Percentiles rank a stretch among this genome's conserved stretches.
phyloP scores from a whole-genome alignment of 2,113 vertebrate genomes.

The Camelus bactrianus region DNA sequence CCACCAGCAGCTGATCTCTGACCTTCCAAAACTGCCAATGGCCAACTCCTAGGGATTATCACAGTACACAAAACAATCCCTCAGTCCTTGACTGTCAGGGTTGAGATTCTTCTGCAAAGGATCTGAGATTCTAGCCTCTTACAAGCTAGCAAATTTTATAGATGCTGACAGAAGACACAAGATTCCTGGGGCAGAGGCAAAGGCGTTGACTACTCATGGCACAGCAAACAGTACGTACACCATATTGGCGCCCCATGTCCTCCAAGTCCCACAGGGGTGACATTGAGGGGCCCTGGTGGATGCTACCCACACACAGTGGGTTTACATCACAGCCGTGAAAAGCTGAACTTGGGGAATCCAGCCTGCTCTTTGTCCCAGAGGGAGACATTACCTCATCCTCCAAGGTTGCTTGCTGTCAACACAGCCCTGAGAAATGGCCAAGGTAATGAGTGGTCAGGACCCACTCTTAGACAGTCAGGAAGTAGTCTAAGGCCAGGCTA shows the following conservation, averaged over 20 bases:
- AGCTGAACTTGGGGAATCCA: background rate
- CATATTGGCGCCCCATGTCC: background rate
- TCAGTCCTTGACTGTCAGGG: background rate
- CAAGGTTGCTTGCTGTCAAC: background rate
- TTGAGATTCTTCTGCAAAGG: background rate
- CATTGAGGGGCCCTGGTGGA: background rate
- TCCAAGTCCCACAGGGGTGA: background rate
- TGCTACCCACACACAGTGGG: background rate
- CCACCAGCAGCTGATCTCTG: background rate
- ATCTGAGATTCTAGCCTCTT: background rate
- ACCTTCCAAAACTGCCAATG: background rate
- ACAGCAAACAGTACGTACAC: background rate
- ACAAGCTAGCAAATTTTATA: background rate
- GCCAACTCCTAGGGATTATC: background rate
- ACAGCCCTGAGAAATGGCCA: conserved; percentile 7
- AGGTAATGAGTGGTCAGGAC: background rate
- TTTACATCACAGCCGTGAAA: conserved; percentile 32
- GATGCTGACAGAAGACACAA: background rate
- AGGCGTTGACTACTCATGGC: background rate
- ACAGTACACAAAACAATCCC: background rate
- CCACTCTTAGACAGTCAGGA: background rate
- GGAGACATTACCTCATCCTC: background rate
- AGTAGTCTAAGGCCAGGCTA: background rate
- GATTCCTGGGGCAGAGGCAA: background rate
- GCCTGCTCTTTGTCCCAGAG: background rate